phyloP scores from a whole-genome alignment of 2,113 vertebrate species.

The Toxotes chatareus region DNA sequence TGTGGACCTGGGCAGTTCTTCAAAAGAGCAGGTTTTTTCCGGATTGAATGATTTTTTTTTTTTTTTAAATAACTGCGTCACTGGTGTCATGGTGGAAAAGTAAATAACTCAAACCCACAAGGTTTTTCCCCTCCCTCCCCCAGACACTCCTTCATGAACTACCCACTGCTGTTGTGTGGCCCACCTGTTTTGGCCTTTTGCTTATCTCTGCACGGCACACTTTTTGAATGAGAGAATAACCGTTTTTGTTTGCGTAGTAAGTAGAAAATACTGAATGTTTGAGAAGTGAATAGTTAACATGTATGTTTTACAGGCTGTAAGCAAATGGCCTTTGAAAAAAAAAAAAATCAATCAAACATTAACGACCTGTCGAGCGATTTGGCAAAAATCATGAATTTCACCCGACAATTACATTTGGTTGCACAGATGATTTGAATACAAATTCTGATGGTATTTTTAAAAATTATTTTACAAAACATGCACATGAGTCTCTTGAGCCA shows the following conservation, averaged over 20 bases:
- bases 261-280: conserved; percentile 75
- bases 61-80: conserved; percentile 1
- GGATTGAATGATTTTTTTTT: not conserved
- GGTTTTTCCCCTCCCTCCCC: not conserved
- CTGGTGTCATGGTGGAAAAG: conserved; percentile 24
- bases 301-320: conserved; percentile 51
- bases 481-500: conserved; percentile 22
- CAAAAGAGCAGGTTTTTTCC: conserved; percentile 6
- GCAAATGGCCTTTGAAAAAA: conserved; percentile 34
- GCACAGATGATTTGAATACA: conserved; percentile 54
- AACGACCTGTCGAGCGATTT: conserved; percentile 16
- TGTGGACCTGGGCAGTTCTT: conserved; percentile 4
- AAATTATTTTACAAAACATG: not conserved
- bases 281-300: conserved; percentile 46
- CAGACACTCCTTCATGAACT: conserved; percentile 26
- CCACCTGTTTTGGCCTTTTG: conserved; percentile 57
- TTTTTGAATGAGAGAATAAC: conserved; percentile 54
- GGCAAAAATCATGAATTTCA: conserved; percentile 24
- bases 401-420: conserved; percentile 9
- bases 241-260: conserved; percentile 48
- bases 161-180: conserved; percentile 19
- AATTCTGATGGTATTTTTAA: conserved; percentile 27
- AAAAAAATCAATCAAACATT: conserved; percentile 36
- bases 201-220: conserved; percentile 69
- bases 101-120: conserved; percentile 18